Conservation (phyloP, 1,140 invertebrate genomes). For the Cydia amplana region DNA sequence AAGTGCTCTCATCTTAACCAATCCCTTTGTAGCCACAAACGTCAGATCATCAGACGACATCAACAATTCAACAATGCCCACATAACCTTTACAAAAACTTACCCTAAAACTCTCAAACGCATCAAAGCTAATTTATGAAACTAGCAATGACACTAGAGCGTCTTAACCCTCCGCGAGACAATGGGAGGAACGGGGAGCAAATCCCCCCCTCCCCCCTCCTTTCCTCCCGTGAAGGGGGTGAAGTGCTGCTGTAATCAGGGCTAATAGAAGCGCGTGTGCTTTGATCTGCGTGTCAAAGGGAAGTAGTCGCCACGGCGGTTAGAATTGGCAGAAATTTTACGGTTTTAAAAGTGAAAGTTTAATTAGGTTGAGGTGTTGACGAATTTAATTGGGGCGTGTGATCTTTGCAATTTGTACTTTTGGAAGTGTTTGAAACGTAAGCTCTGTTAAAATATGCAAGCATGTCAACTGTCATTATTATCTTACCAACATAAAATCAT, state of each 20-base stretch:
- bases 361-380: slow-evolving; percentile 45
- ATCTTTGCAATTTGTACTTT: too few species aligned
- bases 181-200: slow-evolving; percentile 42
- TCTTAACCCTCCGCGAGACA: slow-evolving; percentile 65
- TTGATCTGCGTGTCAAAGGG: slow-evolving; percentile 76
- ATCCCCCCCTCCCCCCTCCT: slow-evolving; percentile 37
- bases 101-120: slow-evolving; percentile 23
- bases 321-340: slow-evolving; percentile 46
- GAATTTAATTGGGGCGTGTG: not conserved
- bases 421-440: too few species aligned
- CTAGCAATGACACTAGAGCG: slow-evolving; percentile 62
- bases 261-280: slow-evolving; percentile 76
- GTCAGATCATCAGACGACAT: not conserved
- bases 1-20: slow-evolving; percentile 2
- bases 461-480: too few species aligned
- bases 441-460: too few species aligned
- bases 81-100: slow-evolving; percentile 22
- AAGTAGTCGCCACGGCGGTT: slow-evolving; percentile 39
- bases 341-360: slow-evolving; percentile 42
- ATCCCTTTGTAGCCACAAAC: not conserved
- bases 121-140: slow-evolving; percentile 66
- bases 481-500: too few species aligned
- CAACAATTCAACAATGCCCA: slow-evolving; percentile 10
- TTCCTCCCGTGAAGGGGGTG: slow-evolving; percentile 41
- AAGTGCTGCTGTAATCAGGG: slow-evolving; percentile 72